phyloP scores from a whole-genome alignment of 2,113 vertebrate species.

The Melanocharis versteri region DNA sequence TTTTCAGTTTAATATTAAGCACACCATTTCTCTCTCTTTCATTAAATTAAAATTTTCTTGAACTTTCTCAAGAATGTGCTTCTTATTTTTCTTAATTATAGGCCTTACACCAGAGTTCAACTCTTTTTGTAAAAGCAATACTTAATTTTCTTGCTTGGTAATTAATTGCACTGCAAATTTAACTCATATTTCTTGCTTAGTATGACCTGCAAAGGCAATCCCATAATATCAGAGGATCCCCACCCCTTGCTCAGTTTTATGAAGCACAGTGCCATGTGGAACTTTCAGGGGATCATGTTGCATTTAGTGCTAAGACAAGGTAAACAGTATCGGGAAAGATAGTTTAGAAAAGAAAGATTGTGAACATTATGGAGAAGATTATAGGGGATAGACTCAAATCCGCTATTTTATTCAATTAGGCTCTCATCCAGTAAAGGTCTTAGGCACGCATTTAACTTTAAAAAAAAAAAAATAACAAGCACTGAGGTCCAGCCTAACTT shows the following conservation, averaged over 20 bases:
- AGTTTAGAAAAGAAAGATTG: conserved; percentile 18
- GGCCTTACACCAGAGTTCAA: neutral
- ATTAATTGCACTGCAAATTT: neutral
- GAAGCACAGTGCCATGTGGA: neutral
- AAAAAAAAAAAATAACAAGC: neutral
- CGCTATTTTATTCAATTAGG: conserved; percentile 29
- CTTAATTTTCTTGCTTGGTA: neutral
- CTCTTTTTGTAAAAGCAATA: neutral
- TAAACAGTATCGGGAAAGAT: conserved; percentile 11
- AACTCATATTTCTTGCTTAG: neutral
- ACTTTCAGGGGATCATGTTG: neutral
- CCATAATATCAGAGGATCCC: neutral
- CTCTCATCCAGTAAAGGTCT: neutral
- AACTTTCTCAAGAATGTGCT: neutral
- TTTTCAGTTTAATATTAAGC: neutral
- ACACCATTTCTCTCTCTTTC: neutral
- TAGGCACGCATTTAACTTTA: neutral
- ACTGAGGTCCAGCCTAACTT: neutral
- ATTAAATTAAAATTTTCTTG: neutral
- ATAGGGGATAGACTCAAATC: neutral
- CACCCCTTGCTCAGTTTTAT: neutral
- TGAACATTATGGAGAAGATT: conserved; percentile 13
- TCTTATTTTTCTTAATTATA: neutral
- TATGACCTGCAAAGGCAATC: neutral
- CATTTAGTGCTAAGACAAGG: conserved; percentile 37